Conservation (phyloP, 2,888 invertebrate genomes). For the Scaptomyza tumidula region DNA sequence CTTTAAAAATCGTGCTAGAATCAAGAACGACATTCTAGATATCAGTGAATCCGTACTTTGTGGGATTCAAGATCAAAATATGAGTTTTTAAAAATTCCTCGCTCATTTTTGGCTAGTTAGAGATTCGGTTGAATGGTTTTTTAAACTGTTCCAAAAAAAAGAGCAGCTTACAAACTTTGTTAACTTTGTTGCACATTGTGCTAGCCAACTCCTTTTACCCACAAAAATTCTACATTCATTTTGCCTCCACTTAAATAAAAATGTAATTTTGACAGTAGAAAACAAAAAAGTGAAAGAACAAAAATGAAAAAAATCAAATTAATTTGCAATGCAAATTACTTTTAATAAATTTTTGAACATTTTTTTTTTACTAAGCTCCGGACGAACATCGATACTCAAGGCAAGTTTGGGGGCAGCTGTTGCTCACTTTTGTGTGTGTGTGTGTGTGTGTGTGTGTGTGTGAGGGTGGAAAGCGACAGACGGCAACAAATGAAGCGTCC, state of each 20-base stretch:
- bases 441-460: too few relatives aligned
- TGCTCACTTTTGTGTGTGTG: constrained; percentile 37
- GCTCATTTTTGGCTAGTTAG: too few relatives aligned
- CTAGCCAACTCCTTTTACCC: background rate
- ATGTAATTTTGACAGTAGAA: constrained; percentile 62
- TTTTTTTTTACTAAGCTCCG: constrained; percentile 22
- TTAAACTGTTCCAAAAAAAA: background rate
- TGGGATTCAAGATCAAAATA: too few relatives aligned
- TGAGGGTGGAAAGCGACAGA: constrained; percentile 22
- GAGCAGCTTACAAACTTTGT: constrained; percentile 29
- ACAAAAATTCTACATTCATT: background rate
- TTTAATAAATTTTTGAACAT: constrained; percentile 60
- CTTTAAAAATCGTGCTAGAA: too few relatives aligned
- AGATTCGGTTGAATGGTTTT: background rate
- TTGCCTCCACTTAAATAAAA: constrained; percentile 60
- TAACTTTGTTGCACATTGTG: constrained; percentile 48
- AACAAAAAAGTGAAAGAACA: constrained; percentile 4
- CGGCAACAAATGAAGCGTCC: constrained; percentile 65
- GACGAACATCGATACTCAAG: constrained; percentile 4
- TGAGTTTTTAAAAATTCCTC: too few relatives aligned
- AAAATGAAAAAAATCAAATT: constrained; percentile 46
- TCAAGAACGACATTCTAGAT: too few relatives aligned
- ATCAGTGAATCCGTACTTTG: too few relatives aligned
- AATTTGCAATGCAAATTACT: constrained; percentile 75
- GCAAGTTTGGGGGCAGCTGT: constrained; percentile 41